phyloP scores from a whole-genome alignment of 2,888 invertebrate species.

The Lissocephala sabroskyi region DNA sequence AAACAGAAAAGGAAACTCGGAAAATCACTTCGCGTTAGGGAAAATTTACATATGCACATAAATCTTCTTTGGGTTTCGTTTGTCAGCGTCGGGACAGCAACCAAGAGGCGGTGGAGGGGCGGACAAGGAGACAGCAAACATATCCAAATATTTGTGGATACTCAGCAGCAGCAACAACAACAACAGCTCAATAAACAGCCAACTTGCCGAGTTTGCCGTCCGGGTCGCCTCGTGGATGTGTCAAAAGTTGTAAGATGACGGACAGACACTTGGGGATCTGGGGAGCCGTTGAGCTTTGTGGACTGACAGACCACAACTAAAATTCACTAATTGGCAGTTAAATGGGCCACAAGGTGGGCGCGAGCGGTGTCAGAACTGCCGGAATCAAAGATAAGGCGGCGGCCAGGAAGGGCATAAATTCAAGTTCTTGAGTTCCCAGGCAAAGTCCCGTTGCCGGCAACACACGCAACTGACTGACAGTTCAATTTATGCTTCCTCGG shows the following conservation, averaged over 20 bases:
- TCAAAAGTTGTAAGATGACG: slow-evolving; percentile 50
- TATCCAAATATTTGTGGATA: slow-evolving; percentile 54
- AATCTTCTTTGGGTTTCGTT: slow-evolving; percentile 57
- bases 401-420: no score
- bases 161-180: slow-evolving; percentile 34
- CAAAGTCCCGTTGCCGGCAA: no score
- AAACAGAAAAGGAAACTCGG: no score
- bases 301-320: background rate
- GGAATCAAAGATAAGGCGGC: slow-evolving; percentile 2
- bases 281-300: slow-evolving; percentile 37
- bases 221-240: slow-evolving; percentile 42
- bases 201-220: slow-evolving; percentile 29
- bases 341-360: background rate
- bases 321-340: slow-evolving; percentile 55
- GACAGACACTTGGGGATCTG: slow-evolving; percentile 16
- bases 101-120: no score
- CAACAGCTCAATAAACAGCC: slow-evolving; percentile 58
- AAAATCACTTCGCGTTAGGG: slow-evolving; percentile 20
- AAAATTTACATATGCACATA: slow-evolving; percentile 61
- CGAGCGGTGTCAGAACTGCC: background rate
- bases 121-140: slow-evolving; percentile 31
- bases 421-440: background rate
- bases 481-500: slow-evolving; percentile 63
- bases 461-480: slow-evolving; percentile 46
- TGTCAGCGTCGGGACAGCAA: slow-evolving; percentile 7